Evolutionary conservation across 2,888 invertebrate genomes (phyloP).

Genomic region (Mimumesa dahlbomi): DNA sequence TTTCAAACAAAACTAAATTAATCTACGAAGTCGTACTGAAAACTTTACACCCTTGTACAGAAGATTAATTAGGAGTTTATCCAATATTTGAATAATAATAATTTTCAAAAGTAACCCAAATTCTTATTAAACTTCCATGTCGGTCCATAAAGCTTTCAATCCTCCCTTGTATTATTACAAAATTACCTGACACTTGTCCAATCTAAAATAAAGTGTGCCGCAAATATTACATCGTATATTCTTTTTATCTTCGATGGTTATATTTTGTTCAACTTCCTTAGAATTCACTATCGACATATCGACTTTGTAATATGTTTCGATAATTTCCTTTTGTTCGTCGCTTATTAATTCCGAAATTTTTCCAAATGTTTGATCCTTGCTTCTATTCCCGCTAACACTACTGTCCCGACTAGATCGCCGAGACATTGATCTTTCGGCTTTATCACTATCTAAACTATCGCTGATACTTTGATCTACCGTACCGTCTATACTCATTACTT

Average conservation of each 20-base stretch:
- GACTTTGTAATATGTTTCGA: conserved; percentile 67
- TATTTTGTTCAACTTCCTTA: conserved; percentile 58
- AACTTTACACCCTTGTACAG: no score
- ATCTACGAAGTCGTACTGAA: no score
- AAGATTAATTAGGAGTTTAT: no score
- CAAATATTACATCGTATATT: conserved; percentile 69
- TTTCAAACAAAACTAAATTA: no score
- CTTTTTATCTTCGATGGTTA: conserved; percentile 61
- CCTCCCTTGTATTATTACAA: no score
- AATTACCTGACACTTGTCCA: conserved; percentile 71
- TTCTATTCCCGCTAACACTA: conserved; percentile 17
- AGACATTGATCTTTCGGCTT: background rate
- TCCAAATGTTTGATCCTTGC: conserved; percentile 53
- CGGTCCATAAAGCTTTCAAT: no score
- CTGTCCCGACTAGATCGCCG: background rate
- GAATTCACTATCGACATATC: conserved; percentile 68
- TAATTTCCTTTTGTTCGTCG: conserved; percentile 67
- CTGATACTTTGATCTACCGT: background rate
- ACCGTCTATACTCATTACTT: background rate
- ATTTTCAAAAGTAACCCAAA: no score
- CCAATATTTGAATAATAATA: no score
- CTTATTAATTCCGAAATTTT: conserved; percentile 72
- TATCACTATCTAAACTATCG: background rate
- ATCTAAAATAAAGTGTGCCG: conserved; percentile 59
- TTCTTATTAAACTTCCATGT: no score